These are phyloP conservation scores for Keiferia lycopersicella DNA, from an alignment of 2,888 invertebrate genomes.

Conservation along the genomic window DNA sequence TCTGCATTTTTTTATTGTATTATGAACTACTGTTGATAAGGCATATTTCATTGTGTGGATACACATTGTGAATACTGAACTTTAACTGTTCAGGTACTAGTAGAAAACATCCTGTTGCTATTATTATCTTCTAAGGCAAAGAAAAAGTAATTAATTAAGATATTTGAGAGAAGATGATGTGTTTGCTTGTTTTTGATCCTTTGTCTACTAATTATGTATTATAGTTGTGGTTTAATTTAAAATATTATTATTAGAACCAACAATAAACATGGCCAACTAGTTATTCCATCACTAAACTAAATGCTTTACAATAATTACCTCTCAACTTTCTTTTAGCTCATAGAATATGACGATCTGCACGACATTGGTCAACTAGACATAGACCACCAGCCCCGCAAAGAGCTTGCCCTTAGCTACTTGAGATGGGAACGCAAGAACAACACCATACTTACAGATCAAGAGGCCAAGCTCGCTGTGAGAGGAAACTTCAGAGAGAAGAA, in stretches of 20 bases:
- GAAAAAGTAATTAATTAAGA: too few species aligned
- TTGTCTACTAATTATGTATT: too few species aligned
- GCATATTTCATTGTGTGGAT: background rate
- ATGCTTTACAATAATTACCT: background rate
- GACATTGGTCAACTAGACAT: constrained; percentile 69
- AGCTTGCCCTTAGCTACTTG: constrained; percentile 43
- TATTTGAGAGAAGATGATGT: too few species aligned
- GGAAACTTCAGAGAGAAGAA: constrained; percentile 39
- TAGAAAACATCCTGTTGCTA: too few species aligned
- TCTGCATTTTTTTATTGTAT: background rate
- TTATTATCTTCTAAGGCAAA: too few species aligned
- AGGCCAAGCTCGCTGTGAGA: constrained; percentile 57
- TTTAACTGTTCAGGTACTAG: too few species aligned
- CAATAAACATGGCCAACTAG: too few species aligned
- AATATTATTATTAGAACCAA: too few species aligned
- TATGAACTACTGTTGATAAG: background rate
- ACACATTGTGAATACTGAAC: background rate
- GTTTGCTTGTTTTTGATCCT: too few species aligned
- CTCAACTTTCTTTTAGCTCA: constrained; percentile 63
- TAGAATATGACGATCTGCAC: constrained; percentile 81
- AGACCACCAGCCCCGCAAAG: constrained; percentile 50
- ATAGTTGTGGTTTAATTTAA: too few species aligned
- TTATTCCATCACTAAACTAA: too few species aligned
- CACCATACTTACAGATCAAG: constrained; percentile 49
- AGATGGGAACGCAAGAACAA: constrained; percentile 51